These are phyloP conservation scores for Tipula confusa DNA, from an alignment of 2,888 invertebrate genomes.

Conservation along the genomic window DNA sequence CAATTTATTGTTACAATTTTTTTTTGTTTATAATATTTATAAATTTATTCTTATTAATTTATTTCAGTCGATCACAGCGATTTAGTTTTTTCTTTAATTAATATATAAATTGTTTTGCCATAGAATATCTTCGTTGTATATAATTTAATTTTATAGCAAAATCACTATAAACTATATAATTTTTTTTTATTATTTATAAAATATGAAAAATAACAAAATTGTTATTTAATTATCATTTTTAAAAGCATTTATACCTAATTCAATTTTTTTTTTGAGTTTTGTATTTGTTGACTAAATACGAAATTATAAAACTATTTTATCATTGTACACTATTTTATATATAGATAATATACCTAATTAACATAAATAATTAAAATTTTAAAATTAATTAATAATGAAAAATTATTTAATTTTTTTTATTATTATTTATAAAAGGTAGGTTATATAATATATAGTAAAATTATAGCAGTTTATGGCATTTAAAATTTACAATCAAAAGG, in stretches of 20 bases:
- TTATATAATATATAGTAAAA: background rate
- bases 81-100: background rate
- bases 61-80: conserved; percentile 12
- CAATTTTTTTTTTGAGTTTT: no score
- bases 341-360: background rate
- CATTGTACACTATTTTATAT: background rate
- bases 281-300: background rate
- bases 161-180: background rate
- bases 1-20: no score
- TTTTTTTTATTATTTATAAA: background rate
- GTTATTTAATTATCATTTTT: background rate
- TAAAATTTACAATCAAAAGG: background rate
- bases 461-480: background rate
- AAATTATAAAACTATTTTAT: background rate
- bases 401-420: background rate
- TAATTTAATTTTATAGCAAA: background rate
- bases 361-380: background rate
- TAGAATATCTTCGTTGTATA: background rate
- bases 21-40: background rate
- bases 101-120: background rate
- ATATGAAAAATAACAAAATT: background rate
- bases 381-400: background rate
- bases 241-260: background rate
- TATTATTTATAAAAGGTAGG: background rate
- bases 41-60: background rate